Conservation (phyloP, 2,113 vertebrate species). For the Vidua macroura region DNA sequence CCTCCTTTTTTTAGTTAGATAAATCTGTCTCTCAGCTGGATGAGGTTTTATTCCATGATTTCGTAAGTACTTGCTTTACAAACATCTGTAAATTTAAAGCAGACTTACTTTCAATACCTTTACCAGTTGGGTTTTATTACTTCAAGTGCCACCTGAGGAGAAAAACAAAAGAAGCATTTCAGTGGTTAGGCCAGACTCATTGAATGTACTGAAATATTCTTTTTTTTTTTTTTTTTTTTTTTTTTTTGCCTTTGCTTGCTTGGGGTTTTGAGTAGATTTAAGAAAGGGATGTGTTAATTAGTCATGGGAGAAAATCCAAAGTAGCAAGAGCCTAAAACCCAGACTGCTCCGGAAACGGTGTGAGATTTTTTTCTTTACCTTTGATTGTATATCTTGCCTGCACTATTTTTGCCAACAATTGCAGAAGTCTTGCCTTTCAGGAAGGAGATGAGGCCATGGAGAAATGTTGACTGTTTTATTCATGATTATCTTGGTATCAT, state of each 20-base stretch:
- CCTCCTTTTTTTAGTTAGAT: background rate
- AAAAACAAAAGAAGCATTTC: background rate
- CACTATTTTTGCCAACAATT: slow-evolving; percentile 3
- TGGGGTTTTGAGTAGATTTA: background rate
- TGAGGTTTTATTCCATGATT: background rate
- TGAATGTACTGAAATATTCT: background rate
- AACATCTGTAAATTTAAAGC: background rate
- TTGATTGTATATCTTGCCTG: background rate
- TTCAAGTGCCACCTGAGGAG: background rate
- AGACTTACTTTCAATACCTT: background rate
- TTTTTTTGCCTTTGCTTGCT: background rate
- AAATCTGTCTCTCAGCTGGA: background rate
- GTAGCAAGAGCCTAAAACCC: background rate
- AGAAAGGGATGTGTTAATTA: background rate
- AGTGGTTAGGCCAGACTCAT: background rate
- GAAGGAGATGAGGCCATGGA: background rate
- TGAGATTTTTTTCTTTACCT: slow-evolving; percentile 33
- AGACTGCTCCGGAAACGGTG: background rate
- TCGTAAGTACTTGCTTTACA: background rate
- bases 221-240: no score
- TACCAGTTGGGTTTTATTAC: background rate
- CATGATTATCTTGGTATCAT: background rate
- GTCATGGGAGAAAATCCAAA: background rate
- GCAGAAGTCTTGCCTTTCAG: background rate
- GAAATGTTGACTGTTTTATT: background rate